Evolutionary conservation across 2,888 invertebrate genomes (phyloP).

Genomic region (Hirtodrosophila confusa): DNA sequence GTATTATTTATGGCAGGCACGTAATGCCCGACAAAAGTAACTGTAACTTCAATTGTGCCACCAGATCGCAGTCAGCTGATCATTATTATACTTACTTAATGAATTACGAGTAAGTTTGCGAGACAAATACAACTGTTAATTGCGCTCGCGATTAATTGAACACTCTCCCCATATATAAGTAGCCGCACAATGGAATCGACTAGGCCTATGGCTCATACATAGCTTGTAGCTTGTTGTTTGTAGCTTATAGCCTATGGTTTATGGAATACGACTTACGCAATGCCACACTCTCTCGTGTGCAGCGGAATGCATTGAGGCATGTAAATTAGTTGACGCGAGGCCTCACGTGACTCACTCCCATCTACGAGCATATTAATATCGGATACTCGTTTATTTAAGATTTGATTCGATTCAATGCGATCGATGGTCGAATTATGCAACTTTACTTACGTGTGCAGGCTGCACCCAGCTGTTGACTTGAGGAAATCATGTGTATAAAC

Average conservation of each 20-base stretch:
- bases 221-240: too few relatives aligned
- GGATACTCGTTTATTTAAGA: conserved; percentile 23
- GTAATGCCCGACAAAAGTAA: conserved; percentile 46
- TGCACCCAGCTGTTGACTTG: background rate
- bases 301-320: conserved; percentile 69
- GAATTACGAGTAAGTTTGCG: conserved; percentile 40
- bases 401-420: conserved; percentile 35
- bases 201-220: conserved; percentile 24
- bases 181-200: conserved; percentile 21
- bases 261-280: conserved; percentile 20
- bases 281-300: conserved; percentile 37
- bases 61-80: conserved; percentile 46
- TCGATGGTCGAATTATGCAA: conserved; percentile 54
- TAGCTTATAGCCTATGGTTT: conserved; percentile 31
- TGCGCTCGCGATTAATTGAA: conserved; percentile 58
- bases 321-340: conserved; percentile 59
- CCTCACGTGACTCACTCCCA: conserved; percentile 67
- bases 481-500: conserved; percentile 51
- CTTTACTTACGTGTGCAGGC: conserved; percentile 6
- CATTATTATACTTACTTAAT: conserved; percentile 45
- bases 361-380: conserved; percentile 12
- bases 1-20: conserved; percentile 51
- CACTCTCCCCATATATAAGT: conserved; percentile 37
- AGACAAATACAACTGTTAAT: conserved; percentile 55
- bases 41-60: conserved; percentile 47